phyloP scores from a whole-genome alignment of 2,113 vertebrate species.

The Leucosticte australis region DNA sequence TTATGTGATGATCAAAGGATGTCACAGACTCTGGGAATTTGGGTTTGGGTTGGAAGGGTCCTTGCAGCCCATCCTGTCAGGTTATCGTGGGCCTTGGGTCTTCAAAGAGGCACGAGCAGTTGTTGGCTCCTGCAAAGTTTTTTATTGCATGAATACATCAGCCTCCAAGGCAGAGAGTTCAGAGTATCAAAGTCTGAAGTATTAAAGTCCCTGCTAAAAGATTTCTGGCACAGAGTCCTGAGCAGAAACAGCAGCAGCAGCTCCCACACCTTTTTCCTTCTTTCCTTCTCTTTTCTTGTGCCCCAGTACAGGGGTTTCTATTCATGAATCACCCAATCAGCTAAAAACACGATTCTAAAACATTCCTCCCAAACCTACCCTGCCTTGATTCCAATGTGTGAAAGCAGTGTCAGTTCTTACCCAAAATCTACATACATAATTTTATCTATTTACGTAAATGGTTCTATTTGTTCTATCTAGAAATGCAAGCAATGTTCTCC shows the following conservation, averaged over 20 bases:
- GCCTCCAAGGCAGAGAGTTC: background rate
- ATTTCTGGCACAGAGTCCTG: background rate
- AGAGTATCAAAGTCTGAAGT: background rate
- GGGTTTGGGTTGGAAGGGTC: background rate
- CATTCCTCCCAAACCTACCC: background rate
- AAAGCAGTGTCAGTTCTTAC: background rate
- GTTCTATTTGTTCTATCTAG: background rate
- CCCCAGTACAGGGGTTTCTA: background rate
- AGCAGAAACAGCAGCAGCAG: background rate
- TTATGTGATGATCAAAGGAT: background rate
- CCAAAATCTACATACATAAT: background rate
- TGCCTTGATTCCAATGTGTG: background rate
- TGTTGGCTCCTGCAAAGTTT: background rate
- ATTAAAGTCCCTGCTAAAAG: background rate
- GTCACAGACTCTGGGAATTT: accelerated
- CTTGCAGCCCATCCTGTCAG: background rate
- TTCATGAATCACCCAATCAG: background rate
- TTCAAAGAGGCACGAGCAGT: background rate
- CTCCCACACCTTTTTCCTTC: background rate
- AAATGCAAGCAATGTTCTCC: background rate
- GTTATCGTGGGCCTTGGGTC: background rate
- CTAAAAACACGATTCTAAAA: background rate
- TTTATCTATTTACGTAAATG: background rate
- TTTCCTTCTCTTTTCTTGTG: background rate
- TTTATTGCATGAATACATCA: background rate